Evolutionary conservation across 2,797 vertebrate species (phyloP).

Genomic region (Crocidura indochinensis): DNA sequence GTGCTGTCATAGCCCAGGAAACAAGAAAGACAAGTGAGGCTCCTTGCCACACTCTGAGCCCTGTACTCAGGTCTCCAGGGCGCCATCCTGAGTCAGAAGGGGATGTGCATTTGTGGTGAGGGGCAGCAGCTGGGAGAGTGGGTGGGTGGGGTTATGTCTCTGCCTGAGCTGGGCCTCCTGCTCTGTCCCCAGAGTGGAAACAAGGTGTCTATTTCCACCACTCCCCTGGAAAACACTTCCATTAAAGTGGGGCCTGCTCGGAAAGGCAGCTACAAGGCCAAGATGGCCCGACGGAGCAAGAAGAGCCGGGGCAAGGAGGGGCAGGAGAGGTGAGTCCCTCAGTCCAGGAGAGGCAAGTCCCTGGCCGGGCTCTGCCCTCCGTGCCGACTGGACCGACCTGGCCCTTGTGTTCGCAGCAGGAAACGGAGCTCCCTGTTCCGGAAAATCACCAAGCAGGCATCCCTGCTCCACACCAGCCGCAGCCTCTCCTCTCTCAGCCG

Average conservation of each 20-base stretch:
- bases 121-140: neutral
- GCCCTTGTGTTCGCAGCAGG: conserved; percentile 90
- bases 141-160: no score
- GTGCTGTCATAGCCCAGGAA: neutral
- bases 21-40: neutral
- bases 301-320: conserved; percentile 95
- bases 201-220: conserved; percentile 97
- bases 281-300: conserved; percentile 98
- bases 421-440: conserved; percentile 96
- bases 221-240: conserved; percentile 97
- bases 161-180: neutral
- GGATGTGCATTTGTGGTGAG: no score
- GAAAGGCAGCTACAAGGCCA: conserved; percentile 95
- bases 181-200: conserved; percentile 93
- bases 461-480: conserved; percentile 97
- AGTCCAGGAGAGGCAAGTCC: no score
- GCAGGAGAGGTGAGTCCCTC: conserved; percentile 94
- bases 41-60: neutral
- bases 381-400: neutral
- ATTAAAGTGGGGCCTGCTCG: conserved; percentile 98
- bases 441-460: conserved; percentile 97
- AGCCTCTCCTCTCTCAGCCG: conserved; percentile 97
- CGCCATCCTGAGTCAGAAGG: conserved; percentile 15
- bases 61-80: neutral
- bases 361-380: neutral